A percentile compares a stretch with the other conserved stretches of the same genome.
phyloP scores from a whole-genome alignment of 2,888 invertebrate genomes.

The Diploptera punctata region DNA sequence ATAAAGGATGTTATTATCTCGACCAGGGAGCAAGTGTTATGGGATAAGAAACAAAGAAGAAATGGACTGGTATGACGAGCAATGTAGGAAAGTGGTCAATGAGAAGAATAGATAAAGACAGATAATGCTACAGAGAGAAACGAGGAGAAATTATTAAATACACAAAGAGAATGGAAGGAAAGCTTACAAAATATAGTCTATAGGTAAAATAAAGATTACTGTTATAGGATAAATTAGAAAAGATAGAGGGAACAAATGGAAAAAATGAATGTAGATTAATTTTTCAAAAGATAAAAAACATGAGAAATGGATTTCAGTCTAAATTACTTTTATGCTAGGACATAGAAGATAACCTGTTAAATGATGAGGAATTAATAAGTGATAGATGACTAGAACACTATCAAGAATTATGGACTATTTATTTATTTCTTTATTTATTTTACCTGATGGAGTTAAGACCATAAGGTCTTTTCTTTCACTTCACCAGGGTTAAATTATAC shows the following conservation, averaged over 20 bases:
- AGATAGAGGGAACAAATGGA: neutral
- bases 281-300: neutral
- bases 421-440: no score
- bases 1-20: neutral
- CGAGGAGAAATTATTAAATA: neutral
- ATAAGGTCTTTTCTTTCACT: no score
- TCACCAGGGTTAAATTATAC: no score
- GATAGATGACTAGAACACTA: neutral
- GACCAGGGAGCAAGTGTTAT: neutral
- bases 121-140: neutral
- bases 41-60: neutral
- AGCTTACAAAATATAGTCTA: neutral
- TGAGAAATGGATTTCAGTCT: neutral
- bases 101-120: neutral
- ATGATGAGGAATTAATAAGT: neutral
- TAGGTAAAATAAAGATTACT: neutral
- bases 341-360: neutral
- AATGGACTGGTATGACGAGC: neutral
- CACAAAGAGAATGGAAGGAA: neutral
- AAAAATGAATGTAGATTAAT: neutral
- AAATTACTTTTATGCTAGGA: neutral
- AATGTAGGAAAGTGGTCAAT: neutral
- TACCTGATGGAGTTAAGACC: no score
- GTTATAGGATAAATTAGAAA: neutral
- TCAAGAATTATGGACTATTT: neutral